These are phyloP conservation scores for Trypoxylus dichotomus DNA, from an alignment of 1,140 invertebrate species.

Conservation along the genomic window DNA sequence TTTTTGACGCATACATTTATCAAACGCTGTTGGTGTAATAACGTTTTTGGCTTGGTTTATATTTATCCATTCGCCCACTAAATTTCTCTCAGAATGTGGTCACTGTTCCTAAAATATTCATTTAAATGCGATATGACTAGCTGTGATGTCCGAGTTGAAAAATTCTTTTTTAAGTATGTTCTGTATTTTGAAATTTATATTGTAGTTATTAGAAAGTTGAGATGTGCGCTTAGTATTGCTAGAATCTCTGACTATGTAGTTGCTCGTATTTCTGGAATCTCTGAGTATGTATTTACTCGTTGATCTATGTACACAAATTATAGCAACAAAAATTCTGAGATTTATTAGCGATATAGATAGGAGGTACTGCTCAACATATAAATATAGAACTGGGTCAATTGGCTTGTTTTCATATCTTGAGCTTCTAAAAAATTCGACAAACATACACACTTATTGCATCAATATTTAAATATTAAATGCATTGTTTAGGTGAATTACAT, in stretches of 20 bases:
- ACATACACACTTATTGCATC: neutral
- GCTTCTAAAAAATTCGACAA: neutral
- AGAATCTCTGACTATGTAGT: too few species aligned
- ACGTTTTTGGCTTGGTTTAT: slow-evolving; percentile 20
- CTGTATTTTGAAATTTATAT: neutral
- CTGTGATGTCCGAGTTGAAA: neutral
- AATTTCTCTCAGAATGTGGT: neutral
- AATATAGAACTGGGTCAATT: neutral
- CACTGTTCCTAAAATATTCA: slow-evolving; percentile 4
- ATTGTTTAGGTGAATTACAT: too few species aligned
- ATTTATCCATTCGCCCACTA: slow-evolving; percentile 17
- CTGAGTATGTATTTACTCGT: neutral
- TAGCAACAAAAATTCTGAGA: neutral
- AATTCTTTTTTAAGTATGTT: neutral
- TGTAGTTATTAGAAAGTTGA: neutral
- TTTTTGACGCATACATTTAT: neutral
- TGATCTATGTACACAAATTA: neutral
- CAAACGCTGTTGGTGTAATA: neutral
- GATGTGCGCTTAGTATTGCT: neutral
- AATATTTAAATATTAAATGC: too few species aligned
- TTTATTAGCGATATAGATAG: neutral
- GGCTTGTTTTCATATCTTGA: neutral
- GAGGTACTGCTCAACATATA: neutral
- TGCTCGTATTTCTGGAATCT: too few species aligned
- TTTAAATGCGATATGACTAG: neutral